phyloP scores from a whole-genome alignment of 2,888 invertebrate species.

The Blastobasis lacticolella region DNA sequence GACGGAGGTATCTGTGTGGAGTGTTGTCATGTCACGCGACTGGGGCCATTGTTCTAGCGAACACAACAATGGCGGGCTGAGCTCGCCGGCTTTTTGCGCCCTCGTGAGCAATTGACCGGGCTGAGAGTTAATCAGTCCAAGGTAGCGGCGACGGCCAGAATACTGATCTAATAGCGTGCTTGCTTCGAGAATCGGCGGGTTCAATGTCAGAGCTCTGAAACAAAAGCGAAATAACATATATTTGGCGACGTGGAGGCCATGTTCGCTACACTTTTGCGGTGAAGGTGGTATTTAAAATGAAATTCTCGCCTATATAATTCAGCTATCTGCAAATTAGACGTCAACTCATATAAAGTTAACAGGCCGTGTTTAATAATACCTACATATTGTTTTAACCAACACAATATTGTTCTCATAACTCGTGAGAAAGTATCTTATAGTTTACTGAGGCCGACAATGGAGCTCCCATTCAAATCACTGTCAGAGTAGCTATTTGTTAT shows the following conservation, averaged over 20 bases:
- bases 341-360: no score
- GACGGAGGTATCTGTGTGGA: no score
- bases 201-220: no score
- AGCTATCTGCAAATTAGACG: no score
- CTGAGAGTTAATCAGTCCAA: constrained; percentile 31
- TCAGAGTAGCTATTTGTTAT: constrained; percentile 5
- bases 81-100: constrained; percentile 24
- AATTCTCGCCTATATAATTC: no score
- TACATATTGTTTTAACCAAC: no score
- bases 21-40: constrained; percentile 40
- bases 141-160: constrained; percentile 8
- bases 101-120: constrained; percentile 19
- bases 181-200: no score
- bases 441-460: constrained; percentile 29
- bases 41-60: constrained; percentile 41
- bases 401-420: neutral
- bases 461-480: constrained; percentile 22
- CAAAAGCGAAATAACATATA: no score
- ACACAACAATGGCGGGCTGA: constrained; percentile 25
- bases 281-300: no score
- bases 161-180: neutral
- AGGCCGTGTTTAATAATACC: no score
- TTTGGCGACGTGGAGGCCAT: no score
- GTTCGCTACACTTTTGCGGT: no score
- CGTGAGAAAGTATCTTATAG: constrained; percentile 30